Conservation (phyloP, 2,797 vertebrate genomes). For the Bradypodion ventrale region DNA sequence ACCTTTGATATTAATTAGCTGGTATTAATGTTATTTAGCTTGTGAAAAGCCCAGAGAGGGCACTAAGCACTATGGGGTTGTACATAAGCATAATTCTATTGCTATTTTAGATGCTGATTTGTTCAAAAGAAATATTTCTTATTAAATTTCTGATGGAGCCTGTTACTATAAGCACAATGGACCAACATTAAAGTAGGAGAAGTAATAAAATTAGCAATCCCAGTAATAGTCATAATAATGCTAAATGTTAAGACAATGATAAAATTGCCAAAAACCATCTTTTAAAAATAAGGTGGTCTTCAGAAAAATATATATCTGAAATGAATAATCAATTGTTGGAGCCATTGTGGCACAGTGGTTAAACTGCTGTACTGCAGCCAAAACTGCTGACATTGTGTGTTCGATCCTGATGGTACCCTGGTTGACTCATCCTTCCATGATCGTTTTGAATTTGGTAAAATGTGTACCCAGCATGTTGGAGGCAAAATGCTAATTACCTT, state of each 20-base stretch:
- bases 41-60: too few relatives aligned
- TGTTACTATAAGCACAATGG: neutral
- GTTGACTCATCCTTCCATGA: too few relatives aligned
- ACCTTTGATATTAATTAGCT: neutral
- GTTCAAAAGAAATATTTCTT: conserved; percentile 7
- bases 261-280: conserved; percentile 4
- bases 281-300: conserved; percentile 16
- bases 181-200: conserved; percentile 5
- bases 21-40: too few relatives aligned
- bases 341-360: too few relatives aligned
- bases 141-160: conserved; percentile 1
- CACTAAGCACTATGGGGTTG: too few relatives aligned
- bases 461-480: too few relatives aligned
- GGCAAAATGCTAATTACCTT: too few relatives aligned
- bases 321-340: conserved; percentile 37
- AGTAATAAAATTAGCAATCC: neutral
- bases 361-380: too few relatives aligned
- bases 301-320: conserved; percentile 31
- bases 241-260: neutral
- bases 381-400: too few relatives aligned
- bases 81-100: too few relatives aligned
- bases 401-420: too few relatives aligned
- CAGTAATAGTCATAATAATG: neutral
- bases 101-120: neutral
- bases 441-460: too few relatives aligned